These are phyloP conservation scores for Panurus biarmicus DNA, from an alignment of 2,113 vertebrate species.

Conservation along the genomic window DNA sequence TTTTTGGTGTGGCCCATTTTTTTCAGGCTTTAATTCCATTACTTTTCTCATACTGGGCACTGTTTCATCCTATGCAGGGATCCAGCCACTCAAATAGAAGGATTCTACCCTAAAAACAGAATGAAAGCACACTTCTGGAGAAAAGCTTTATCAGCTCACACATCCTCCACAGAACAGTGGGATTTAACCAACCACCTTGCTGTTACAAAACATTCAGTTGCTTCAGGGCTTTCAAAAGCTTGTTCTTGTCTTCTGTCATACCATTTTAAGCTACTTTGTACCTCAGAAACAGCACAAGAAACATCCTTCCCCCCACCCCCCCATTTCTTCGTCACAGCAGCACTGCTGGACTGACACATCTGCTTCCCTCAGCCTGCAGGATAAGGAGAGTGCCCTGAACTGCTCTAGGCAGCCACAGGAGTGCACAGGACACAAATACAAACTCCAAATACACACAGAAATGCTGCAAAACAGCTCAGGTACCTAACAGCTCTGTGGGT, in stretches of 20 bases:
- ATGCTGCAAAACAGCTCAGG: background rate
- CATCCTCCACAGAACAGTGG: background rate
- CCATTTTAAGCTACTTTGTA: background rate
- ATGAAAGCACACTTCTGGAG: background rate
- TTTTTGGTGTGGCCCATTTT: background rate
- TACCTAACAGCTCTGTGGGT: background rate
- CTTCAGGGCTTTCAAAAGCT: background rate
- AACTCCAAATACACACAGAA: background rate
- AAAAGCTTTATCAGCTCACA: background rate
- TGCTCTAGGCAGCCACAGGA: background rate
- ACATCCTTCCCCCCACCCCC: accelerated
- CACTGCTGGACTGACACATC: background rate
- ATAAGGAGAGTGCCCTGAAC: accelerated
- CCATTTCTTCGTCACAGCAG: background rate
- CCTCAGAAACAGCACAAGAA: background rate
- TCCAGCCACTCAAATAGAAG: background rate
- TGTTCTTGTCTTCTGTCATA: background rate
- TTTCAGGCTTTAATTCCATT: background rate
- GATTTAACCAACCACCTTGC: background rate
- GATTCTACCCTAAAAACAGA: background rate
- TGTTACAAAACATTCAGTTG: background rate
- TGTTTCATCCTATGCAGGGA: background rate
- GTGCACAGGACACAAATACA: background rate
- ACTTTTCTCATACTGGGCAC: background rate
- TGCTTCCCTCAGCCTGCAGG: background rate